These are phyloP conservation scores for Omphaloscelis lunosa DNA, from an alignment of 2,888 invertebrate genomes.

Conservation along the genomic window DNA sequence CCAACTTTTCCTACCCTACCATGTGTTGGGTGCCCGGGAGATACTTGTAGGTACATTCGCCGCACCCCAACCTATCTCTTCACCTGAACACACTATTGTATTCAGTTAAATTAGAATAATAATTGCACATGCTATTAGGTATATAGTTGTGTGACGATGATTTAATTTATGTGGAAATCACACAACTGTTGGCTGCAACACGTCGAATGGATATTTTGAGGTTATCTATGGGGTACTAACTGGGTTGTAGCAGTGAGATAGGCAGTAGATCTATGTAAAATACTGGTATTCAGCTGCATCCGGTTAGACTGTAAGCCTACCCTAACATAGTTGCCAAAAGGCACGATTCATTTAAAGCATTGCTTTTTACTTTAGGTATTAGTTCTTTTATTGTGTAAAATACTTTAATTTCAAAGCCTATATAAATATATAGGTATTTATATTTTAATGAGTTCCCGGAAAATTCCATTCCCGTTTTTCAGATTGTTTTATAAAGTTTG, in stretches of 20 bases:
- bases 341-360: background rate
- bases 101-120: background rate
- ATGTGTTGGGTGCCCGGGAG: too few relatives aligned
- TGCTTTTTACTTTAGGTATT: background rate
- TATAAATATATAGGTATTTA: constrained; percentile 4
- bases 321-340: background rate
- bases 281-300: too few relatives aligned
- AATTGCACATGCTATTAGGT: too few relatives aligned
- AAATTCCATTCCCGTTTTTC: constrained; percentile 18
- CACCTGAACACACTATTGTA: background rate
- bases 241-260: too few relatives aligned
- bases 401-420: background rate
- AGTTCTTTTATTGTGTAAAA: background rate
- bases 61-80: background rate
- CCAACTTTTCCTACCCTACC: too few relatives aligned
- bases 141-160: background rate
- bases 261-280: too few relatives aligned
- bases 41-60: too few relatives aligned
- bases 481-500: constrained; percentile 40
- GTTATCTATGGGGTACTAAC: background rate
- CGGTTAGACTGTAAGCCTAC: too few relatives aligned
- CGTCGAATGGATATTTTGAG: background rate
- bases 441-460: constrained; percentile 21
- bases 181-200: background rate
- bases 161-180: background rate